These are phyloP conservation scores for Drosophila aff. DNA, from an alignment of 1,140 invertebrate species.

Conservation along the genomic window DNA sequence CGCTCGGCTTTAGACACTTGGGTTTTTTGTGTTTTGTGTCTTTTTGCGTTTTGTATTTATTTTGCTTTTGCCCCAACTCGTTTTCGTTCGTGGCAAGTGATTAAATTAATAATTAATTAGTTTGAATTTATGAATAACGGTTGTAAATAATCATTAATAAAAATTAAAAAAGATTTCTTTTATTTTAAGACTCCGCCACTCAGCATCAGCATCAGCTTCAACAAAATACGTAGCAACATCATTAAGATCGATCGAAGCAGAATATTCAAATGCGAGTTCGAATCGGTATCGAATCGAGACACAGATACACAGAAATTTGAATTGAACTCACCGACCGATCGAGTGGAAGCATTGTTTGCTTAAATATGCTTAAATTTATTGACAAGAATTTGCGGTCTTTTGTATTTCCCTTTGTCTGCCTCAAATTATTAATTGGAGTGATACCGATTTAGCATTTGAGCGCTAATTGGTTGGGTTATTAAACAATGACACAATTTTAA, in stretches of 20 bases:
- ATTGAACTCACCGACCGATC: slow-evolving; percentile 32
- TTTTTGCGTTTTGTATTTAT: slow-evolving; percentile 18
- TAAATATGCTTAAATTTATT: slow-evolving; percentile 82
- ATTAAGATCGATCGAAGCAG: slow-evolving; percentile 39
- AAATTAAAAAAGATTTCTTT: slow-evolving; percentile 84
- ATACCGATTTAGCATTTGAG: slow-evolving; percentile 39
- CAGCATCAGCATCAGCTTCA: slow-evolving; percentile 14
- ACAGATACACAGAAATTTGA: slow-evolving; percentile 13
- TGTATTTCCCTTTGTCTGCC: slow-evolving; percentile 38
- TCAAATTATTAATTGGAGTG: slow-evolving; percentile 57
- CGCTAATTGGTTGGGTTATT: slow-evolving; percentile 29
- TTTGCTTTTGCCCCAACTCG: slow-evolving; percentile 32
- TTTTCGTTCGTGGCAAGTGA: slow-evolving; percentile 70
- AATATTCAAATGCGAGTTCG: slow-evolving; percentile 50
- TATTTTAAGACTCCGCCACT: slow-evolving; percentile 60
- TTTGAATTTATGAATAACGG: slow-evolving; percentile 84
- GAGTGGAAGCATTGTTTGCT: slow-evolving; percentile 52
- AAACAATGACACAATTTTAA: slow-evolving; percentile 4
- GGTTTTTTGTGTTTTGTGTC: slow-evolving; percentile 22
- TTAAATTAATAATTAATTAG: slow-evolving; percentile 85
- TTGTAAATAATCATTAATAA: slow-evolving; percentile 85
- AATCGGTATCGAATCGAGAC: slow-evolving; percentile 2
- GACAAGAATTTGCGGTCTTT: slow-evolving; percentile 65
- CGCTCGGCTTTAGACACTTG: slow-evolving; percentile 78
- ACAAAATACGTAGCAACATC: slow-evolving; percentile 66